A percentile compares a stretch with the other conserved stretches of the same genome.
phyloP scores from a whole-genome alignment of 2,888 invertebrate genomes.

The Nipponacmea schrenckii region DNA sequence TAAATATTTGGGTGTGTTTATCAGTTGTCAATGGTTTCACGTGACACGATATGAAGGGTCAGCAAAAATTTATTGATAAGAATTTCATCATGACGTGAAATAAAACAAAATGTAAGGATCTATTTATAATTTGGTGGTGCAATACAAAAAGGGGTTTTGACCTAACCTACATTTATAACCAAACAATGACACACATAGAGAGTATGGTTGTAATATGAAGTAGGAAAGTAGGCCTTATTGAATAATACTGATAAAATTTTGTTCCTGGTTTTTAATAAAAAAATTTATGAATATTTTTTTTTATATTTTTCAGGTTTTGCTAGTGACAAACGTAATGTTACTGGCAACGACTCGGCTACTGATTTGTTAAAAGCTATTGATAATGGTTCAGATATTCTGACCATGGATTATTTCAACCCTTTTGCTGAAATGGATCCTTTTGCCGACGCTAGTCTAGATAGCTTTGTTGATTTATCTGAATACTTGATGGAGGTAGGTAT shows the following conservation, averaged over 20 bases:
- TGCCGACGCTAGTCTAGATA: slow-evolving; percentile 43
- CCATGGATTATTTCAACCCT: slow-evolving; percentile 11
- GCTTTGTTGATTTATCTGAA: slow-evolving; percentile 53
- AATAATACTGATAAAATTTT: too few relatives aligned
- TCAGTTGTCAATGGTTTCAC: slow-evolving; percentile 20
- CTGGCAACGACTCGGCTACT: slow-evolving; percentile 32
- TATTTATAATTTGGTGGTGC: too few relatives aligned
- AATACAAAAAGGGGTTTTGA: too few relatives aligned
- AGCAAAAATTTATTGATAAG: slow-evolving; percentile 3
- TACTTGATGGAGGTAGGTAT: slow-evolving; percentile 42
- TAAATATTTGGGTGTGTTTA: background rate
- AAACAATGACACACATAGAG: too few relatives aligned
- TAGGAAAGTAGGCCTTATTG: too few relatives aligned
- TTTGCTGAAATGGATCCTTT: slow-evolving; percentile 32
- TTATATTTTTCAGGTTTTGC: slow-evolving; percentile 30
- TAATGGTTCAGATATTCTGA: slow-evolving; percentile 12
- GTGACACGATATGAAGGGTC: slow-evolving; percentile 12
- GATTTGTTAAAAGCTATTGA: slow-evolving; percentile 2
- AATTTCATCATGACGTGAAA: slow-evolving; percentile 11
- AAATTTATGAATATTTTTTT: background rate
- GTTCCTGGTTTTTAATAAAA: too few relatives aligned
- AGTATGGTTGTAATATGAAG: too few relatives aligned
- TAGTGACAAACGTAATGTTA: slow-evolving; percentile 35
- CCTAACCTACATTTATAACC: too few relatives aligned
- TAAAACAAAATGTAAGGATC: background rate